phyloP scores from a whole-genome alignment of 2,797 vertebrate species.

The Hyperoplus lanceolatus region DNA sequence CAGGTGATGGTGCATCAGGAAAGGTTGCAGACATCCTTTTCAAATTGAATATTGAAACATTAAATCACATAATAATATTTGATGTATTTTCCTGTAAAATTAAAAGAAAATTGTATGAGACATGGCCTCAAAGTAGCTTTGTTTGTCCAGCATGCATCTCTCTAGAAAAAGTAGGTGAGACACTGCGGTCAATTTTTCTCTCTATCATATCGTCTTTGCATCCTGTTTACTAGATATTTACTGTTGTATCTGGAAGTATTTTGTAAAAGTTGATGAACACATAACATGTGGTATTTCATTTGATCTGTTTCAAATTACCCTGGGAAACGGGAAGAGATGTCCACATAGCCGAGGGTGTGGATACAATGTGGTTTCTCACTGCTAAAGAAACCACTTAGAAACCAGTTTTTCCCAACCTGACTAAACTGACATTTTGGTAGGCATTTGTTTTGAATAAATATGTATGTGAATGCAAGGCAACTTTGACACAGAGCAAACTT shows the following conservation, averaged over 20 bases:
- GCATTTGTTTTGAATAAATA: background rate
- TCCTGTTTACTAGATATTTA: background rate
- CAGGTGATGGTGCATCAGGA: constrained; percentile 14
- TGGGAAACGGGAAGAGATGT: background rate
- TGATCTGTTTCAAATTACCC: constrained; percentile 3
- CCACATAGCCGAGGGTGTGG: background rate
- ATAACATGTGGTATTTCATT: background rate
- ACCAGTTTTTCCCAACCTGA: background rate
- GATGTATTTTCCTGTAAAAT: background rate
- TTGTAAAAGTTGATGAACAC: background rate
- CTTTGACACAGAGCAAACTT: background rate
- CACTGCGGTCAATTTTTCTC: background rate
- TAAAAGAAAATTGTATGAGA: background rate
- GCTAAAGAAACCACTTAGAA: background rate
- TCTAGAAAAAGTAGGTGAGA: background rate
- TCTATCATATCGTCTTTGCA: background rate
- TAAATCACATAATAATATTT: background rate
- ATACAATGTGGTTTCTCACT: constrained; percentile 3
- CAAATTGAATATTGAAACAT: background rate
- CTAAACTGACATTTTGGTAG: constrained; percentile 2
- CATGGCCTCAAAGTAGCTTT: background rate
- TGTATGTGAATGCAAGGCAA: background rate
- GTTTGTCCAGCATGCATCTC: background rate
- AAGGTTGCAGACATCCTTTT: constrained; percentile 5
- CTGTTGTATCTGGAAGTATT: background rate